phyloP scores from a whole-genome alignment of 2,888 invertebrate species.

The Zygogramma bicolorata region DNA sequence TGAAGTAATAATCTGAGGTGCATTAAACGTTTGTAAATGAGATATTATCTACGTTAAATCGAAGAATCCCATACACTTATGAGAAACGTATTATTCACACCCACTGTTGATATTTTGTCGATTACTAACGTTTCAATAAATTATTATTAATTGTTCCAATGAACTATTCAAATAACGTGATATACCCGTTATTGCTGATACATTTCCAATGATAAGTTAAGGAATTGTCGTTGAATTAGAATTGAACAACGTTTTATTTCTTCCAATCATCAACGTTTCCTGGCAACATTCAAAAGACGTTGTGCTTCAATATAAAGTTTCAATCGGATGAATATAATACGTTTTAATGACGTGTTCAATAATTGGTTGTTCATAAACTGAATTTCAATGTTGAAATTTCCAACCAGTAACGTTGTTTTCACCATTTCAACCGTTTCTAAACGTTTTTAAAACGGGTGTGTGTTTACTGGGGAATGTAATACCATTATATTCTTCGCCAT shows the following conservation, averaged over 20 bases:
- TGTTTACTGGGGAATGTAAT: too few species aligned
- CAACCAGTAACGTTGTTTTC: neutral
- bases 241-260: neutral
- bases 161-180: neutral
- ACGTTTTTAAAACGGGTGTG: too few species aligned
- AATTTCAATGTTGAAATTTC: neutral
- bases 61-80: neutral
- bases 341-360: slow-evolving; percentile 2
- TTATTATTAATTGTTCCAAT: neutral
- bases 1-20: neutral
- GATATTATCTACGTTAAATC: neutral
- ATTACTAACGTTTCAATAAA: neutral
- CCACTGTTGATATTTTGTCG: neutral
- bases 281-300: neutral
- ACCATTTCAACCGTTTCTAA: too few species aligned
- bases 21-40: too few species aligned
- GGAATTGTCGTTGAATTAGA: neutral
- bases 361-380: neutral
- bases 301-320: neutral
- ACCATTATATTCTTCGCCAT: too few species aligned
- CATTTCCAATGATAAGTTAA: neutral
- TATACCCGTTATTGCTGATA: neutral
- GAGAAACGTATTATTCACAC: neutral
- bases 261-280: neutral
- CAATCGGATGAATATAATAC: neutral